Conservation (phyloP, 2,113 vertebrate species). For the Paraplagusia blochii region DNA sequence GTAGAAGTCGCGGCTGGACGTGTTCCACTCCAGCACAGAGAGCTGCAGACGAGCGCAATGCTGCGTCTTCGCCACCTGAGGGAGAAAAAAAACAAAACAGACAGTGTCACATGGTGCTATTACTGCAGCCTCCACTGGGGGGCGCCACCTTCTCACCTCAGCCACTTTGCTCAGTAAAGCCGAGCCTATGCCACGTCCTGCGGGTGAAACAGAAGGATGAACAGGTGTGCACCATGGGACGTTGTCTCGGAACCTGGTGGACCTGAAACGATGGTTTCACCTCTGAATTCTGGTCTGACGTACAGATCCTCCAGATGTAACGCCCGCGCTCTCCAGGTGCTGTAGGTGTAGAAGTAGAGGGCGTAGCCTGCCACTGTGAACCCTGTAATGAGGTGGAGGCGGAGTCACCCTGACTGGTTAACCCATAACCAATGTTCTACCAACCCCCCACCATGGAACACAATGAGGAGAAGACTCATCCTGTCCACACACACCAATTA, state of each 20-base stretch:
- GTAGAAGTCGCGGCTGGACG: conserved; percentile 77
- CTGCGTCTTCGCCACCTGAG: conserved; percentile 73
- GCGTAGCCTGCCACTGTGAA: conserved; percentile 74
- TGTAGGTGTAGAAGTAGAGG: conserved; percentile 82
- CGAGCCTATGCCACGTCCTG: conserved; percentile 79
- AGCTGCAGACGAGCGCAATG: conserved; percentile 79
- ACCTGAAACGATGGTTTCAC: conserved; percentile 57
- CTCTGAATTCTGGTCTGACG: conserved; percentile 82
- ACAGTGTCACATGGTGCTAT: background rate
- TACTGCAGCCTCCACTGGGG: background rate
- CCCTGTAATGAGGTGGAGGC: conserved; percentile 49
- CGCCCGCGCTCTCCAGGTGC: conserved; percentile 73
- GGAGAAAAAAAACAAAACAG: conserved; percentile 19
- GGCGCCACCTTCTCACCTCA: conserved; percentile 63
- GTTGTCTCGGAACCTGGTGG: too few species aligned
- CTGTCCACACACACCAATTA: too few species aligned
- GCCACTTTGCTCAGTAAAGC: conserved; percentile 73
- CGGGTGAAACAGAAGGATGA: background rate
- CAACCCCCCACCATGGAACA: too few species aligned
- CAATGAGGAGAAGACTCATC: too few species aligned
- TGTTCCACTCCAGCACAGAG: conserved; percentile 81
- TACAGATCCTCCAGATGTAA: conserved; percentile 85
- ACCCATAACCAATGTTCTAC: too few species aligned
- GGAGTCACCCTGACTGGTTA: too few species aligned
- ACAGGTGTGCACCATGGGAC: too few species aligned